Conservation (phyloP, 2,888 invertebrate species). For the Cephus spinipes region DNA sequence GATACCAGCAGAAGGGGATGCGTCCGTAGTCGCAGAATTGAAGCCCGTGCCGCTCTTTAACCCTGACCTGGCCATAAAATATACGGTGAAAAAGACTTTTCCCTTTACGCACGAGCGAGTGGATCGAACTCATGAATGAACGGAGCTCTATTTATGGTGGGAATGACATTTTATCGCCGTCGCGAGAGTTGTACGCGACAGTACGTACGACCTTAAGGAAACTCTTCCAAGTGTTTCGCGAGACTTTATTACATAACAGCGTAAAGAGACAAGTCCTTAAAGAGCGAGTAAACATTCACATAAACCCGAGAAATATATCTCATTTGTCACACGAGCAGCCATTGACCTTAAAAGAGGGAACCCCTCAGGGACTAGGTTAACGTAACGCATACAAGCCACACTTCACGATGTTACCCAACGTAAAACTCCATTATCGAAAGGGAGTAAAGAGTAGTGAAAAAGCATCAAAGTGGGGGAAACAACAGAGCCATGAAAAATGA, state of each 20-base stretch:
- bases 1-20: background rate
- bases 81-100: conserved; percentile 60
- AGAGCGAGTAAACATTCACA: background rate
- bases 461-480: background rate
- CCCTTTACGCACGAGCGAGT: conserved; percentile 56
- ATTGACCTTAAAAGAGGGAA: background rate
- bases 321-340: background rate
- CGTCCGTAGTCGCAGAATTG: conserved; percentile 38
- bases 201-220: background rate
- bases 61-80: conserved; percentile 60
- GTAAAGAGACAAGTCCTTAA: background rate
- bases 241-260: background rate
- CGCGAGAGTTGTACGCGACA: conserved; percentile 10
- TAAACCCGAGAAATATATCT: background rate
- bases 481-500: background rate
- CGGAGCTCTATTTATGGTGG: conserved; percentile 54
- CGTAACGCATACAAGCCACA: background rate
- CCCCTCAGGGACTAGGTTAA: background rate
- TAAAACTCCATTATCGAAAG: background rate
- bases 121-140: conserved; percentile 59
- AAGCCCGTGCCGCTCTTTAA: conserved; percentile 52
- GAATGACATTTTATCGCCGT: conserved; percentile 38
- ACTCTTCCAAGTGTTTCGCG: background rate
- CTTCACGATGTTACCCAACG: too few species aligned
- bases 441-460: background rate